Conservation (phyloP, 1,140 invertebrate genomes). For the Spodoptera frugiperda region DNA sequence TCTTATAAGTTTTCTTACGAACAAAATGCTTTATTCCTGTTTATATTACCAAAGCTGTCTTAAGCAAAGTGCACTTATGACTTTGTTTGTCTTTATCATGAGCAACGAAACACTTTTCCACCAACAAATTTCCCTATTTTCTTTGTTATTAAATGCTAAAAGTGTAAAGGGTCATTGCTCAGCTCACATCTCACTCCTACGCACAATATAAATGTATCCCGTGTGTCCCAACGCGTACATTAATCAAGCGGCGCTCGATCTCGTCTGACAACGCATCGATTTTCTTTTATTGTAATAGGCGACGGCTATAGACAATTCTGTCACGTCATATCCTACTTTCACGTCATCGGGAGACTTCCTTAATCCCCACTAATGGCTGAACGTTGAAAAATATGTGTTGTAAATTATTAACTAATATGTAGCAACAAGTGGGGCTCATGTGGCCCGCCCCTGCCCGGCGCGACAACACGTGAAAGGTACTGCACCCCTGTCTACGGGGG, state of each 20-base stretch:
- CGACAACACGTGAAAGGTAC: conserved; percentile 60
- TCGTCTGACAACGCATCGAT: conserved; percentile 37
- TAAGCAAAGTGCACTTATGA: no score
- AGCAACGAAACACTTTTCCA: no score
- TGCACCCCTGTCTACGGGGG: conserved; percentile 60
- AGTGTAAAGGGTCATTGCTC: conserved; percentile 29
- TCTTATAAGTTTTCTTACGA: not conserved
- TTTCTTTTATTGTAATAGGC: conserved; percentile 30
- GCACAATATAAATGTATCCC: conserved; percentile 27
- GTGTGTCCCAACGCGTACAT: conserved; percentile 37
- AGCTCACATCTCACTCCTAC: conserved; percentile 33
- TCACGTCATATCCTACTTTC: conserved; percentile 45
- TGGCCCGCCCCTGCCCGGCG: conserved; percentile 51
- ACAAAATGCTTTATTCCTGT: no score
- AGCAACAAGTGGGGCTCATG: conserved; percentile 58
- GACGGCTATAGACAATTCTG: conserved; percentile 25
- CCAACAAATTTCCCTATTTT: no score
- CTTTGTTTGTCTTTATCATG: no score
- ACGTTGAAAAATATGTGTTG: conserved; percentile 70
- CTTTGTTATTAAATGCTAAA: conserved; percentile 2
- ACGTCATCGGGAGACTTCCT: conserved; percentile 73
- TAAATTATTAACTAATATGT: conserved; percentile 59
- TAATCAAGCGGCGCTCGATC: conserved; percentile 32
- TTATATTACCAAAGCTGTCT: no score
- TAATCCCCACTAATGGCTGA: conserved; percentile 80